Conservation (phyloP, 2,113 vertebrate genomes). For the Ceuthmochares aereus region DNA sequence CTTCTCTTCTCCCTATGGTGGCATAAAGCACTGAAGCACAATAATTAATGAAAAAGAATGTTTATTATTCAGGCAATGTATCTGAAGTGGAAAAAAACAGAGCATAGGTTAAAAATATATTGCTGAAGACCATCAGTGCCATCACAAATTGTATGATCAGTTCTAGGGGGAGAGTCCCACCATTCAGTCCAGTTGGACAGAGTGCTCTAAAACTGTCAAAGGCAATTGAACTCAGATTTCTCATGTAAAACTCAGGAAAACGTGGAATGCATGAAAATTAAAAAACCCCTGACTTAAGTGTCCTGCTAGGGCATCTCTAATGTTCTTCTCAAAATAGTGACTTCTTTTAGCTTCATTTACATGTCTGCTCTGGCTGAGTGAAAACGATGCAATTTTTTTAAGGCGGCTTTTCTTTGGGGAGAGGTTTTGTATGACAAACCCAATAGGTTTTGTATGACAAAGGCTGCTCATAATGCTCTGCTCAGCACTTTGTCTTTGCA, state of each 20-base stretch:
- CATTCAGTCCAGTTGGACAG: not conserved
- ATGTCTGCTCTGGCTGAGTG: not conserved
- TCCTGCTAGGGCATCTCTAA: not conserved
- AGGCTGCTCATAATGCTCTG: not conserved
- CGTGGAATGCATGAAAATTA: not conserved
- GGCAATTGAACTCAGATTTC: not conserved
- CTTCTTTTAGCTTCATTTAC: not conserved
- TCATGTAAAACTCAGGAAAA: not conserved
- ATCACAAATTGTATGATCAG: not conserved
- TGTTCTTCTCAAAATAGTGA: not conserved
- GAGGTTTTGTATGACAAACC: not conserved
- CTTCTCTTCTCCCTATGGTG: conserved; percentile 43
- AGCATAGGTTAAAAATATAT: not conserved
- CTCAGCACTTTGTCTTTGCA: not conserved
- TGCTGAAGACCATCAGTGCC: not conserved
- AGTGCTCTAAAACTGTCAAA: conserved; percentile 27
- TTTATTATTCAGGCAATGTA: conserved; percentile 24
- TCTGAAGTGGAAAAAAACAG: not conserved
- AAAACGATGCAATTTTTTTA: not conserved
- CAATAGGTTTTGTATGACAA: not conserved
- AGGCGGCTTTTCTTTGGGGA: not conserved
- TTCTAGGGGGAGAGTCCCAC: not conserved
- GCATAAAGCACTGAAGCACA: conserved; percentile 26
- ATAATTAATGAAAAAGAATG: conserved; percentile 43
- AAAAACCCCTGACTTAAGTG: not conserved